Base-by-base conservation (phyloP, 2,888 invertebrate genomes). In the Acholoe squamosa region DNA sequence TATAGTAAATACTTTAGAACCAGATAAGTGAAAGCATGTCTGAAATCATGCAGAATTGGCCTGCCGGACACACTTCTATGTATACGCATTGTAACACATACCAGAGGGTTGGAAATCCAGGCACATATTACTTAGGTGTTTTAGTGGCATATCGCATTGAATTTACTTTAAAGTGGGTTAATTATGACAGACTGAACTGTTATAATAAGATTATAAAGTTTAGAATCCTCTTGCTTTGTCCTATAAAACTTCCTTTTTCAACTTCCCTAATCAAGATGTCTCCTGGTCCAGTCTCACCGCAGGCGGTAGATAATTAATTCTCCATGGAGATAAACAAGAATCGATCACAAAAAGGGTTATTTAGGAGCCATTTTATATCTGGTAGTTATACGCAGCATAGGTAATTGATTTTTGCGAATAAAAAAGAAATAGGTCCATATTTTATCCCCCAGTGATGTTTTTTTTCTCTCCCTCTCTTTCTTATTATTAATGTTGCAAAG, bases 141-240 rank as follows among this genome's bases (percentile, higher is more conserved):
- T 71, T 71, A 28, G 28, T 71, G 19, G 71, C 71, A 71, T 25
- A 71, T 71, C 71, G 14, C 71, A n/a, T 25, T 16, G 31, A 28
- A 14, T 71, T 25, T 7, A 28, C 28, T 28, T 71, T 25, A 14
- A 22, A 7, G 1, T 0, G 71, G 71, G 25, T 25, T 71, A 71
- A 71, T 71, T 71, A 28, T 14, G n/a, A 16, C 14, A 14, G 71
- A 71, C 71, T 14, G 14, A 19, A 61, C 31, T 14, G 71, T 1
- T 28, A 28, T 71, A 71, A 71, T 71, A 71, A 0, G 71, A 71
- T 71, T 71, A 71, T 71, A 25, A 61, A 71, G 71, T 71, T 71
- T 19, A 71, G 71, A 28, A 10, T 22, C 12, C 71, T 43, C 43
- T 10, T 22, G 31, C 71, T 28, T 25, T 28, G 31, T 14, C 25